Percentiles rank a stretch among this genome's conserved stretches.
These are phyloP conservation scores for Mimumesa dahlbomi DNA, from an alignment of 2,888 invertebrate genomes.

Conservation along the genomic window DNA sequence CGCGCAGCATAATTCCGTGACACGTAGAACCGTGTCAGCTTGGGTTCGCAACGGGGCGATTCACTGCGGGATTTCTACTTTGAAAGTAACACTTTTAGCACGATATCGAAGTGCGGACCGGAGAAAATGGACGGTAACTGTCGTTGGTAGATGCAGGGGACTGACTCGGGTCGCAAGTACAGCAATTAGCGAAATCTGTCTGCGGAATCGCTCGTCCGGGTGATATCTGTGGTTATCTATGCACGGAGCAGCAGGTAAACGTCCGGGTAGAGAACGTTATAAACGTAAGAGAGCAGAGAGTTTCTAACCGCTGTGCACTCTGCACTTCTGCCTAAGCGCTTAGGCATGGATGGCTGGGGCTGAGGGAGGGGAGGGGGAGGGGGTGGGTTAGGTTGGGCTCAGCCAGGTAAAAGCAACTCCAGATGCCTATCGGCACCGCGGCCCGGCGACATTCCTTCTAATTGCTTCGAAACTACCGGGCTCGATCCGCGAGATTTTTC, in stretches of 20 bases:
- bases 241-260: conserved; percentile 12
- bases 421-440: conserved; percentile 48
- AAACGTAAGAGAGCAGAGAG: conserved; percentile 12
- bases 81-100: no score
- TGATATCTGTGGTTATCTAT: conserved; percentile 26
- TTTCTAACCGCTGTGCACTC: conserved; percentile 16
- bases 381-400: conserved; percentile 7
- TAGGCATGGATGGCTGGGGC: no score
- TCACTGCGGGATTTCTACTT: no score
- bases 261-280: conserved; percentile 15
- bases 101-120: no score
- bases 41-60: no score
- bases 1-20: no score
- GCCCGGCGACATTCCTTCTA: conserved; percentile 67
- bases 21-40: no score
- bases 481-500: conserved; percentile 49
- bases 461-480: conserved; percentile 64
- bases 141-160: no score
- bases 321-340: conserved; percentile 18
- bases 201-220: conserved; percentile 28
- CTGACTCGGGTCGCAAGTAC: no score
- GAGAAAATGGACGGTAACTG: no score
- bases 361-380: no score
- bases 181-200: conserved; percentile 44
- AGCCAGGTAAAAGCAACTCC: conserved; percentile 37